Percentiles rank a stretch among this genome's conserved stretches.
Evolutionary conservation across 2,113 vertebrate genomes (phyloP).

Genomic region (Erinaceus europaeus): DNA sequence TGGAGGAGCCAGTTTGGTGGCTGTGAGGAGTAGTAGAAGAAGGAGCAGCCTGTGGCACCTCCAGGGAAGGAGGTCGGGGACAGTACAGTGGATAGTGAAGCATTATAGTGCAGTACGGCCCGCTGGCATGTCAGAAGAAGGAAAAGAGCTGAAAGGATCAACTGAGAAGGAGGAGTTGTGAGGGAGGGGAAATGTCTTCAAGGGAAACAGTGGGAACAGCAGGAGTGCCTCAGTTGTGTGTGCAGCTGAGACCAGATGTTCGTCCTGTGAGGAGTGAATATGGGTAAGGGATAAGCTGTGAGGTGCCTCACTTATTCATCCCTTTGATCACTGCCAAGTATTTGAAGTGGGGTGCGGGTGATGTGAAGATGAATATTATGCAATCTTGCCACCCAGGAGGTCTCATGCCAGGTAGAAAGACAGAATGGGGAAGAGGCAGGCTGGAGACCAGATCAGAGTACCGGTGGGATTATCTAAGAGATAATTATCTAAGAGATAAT

Average conservation of each 20-base stretch:
- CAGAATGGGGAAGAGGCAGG: not conserved
- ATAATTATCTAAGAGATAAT: not conserved
- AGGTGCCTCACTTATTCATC: not conserved
- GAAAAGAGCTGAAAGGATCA: not conserved
- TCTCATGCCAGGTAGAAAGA: not conserved
- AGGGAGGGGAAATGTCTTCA: not conserved
- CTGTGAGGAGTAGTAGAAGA: not conserved
- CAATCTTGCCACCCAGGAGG: not conserved
- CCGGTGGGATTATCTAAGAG: not conserved
- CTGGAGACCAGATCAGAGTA: not conserved
- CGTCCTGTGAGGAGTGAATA: slow-evolving; percentile 1
- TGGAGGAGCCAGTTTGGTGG: not conserved
- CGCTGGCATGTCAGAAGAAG: not conserved
- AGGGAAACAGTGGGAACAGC: not conserved
- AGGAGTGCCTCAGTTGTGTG: not conserved
- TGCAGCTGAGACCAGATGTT: not conserved
- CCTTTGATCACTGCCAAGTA: not conserved
- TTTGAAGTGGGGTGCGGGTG: not conserved
- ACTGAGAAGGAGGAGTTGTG: not conserved
- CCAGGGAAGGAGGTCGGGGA: not conserved
- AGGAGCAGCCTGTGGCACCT: not conserved
- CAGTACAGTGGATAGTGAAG: not conserved
- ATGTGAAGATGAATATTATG: not conserved
- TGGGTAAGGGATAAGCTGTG: not conserved
- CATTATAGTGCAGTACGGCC: not conserved